A percentile compares a stretch with the other conserved stretches of the same genome.
These are phyloP conservation scores for Thomomys bottae DNA, from an alignment of 2,113 vertebrate species.

Conservation along the genomic window DNA sequence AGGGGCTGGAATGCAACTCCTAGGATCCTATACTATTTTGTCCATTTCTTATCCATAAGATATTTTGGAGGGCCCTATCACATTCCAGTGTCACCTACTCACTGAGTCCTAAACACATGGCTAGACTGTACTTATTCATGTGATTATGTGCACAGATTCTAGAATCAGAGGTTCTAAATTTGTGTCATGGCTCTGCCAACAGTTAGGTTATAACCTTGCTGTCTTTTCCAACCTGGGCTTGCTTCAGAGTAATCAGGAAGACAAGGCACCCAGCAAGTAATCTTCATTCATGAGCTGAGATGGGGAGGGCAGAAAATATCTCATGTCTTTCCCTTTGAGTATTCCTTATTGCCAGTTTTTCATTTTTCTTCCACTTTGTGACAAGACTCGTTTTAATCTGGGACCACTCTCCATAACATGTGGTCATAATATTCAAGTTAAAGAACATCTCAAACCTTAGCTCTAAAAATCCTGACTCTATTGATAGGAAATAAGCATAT, in stretches of 20 bases:
- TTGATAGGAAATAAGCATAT: neutral
- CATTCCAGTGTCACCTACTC: neutral
- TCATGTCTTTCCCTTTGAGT: neutral
- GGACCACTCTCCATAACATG: neutral
- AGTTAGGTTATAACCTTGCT: neutral
- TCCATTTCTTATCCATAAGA: neutral
- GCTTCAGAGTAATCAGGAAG: neutral
- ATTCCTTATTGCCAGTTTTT: slow-evolving; percentile 6
- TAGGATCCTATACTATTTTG: accelerated
- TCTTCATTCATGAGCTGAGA: neutral
- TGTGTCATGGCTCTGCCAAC: neutral
- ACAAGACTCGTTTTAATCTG: slow-evolving; percentile 15
- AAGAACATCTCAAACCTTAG: neutral
- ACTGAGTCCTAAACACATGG: neutral
- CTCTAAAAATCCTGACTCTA: slow-evolving; percentile 11
- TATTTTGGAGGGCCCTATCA: neutral
- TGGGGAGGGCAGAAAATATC: neutral
- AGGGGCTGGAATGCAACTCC: neutral
- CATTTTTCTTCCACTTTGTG: neutral
- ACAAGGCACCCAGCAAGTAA: neutral
- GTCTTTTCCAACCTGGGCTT: neutral
- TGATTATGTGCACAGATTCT: neutral
- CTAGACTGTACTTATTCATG: neutral
- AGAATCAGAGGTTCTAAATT: neutral
- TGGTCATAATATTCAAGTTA: neutral